These are phyloP conservation scores for Ibidorhyncha struthersii DNA, from an alignment of 2,113 vertebrate genomes.

Conservation along the genomic window DNA sequence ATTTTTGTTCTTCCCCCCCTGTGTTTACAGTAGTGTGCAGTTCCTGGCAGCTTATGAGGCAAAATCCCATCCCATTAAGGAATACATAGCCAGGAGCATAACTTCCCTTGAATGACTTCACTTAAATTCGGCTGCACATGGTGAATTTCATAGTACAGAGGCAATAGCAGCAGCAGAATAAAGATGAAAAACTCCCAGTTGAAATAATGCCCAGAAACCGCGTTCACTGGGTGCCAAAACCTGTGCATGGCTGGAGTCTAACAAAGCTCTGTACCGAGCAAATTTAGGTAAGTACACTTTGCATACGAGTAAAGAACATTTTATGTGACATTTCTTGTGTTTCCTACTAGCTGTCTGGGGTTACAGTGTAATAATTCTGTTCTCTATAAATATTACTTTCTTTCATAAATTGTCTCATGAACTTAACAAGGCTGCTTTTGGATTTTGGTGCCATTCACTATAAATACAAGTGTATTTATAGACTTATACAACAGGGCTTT, in stretches of 20 bases:
- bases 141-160: not conserved
- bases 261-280: not conserved
- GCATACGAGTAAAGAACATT: not conserved
- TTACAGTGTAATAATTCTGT: not conserved
- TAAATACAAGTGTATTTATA: not conserved
- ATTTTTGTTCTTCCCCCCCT: not conserved
- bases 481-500: not conserved
- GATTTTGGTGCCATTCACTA: not conserved
- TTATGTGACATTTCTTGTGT: not conserved
- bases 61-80: not conserved
- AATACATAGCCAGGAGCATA: not conserved
- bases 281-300: not conserved
- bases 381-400: not conserved
- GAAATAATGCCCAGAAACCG: not conserved
- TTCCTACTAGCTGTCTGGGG: not conserved
- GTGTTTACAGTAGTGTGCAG: rapidly evolving
- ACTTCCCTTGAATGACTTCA: not conserved
- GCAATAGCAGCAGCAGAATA: not conserved
- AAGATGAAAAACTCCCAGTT: not conserved
- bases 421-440: rapidly evolving
- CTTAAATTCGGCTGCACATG: not conserved
- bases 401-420: not conserved
- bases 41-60: not conserved
- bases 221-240: not conserved
- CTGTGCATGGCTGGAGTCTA: not conserved